Percentiles rank a stretch among this genome's conserved stretches.
phyloP scores from a whole-genome alignment of 2,797 vertebrate genomes.

The Sebastes jordani region DNA sequence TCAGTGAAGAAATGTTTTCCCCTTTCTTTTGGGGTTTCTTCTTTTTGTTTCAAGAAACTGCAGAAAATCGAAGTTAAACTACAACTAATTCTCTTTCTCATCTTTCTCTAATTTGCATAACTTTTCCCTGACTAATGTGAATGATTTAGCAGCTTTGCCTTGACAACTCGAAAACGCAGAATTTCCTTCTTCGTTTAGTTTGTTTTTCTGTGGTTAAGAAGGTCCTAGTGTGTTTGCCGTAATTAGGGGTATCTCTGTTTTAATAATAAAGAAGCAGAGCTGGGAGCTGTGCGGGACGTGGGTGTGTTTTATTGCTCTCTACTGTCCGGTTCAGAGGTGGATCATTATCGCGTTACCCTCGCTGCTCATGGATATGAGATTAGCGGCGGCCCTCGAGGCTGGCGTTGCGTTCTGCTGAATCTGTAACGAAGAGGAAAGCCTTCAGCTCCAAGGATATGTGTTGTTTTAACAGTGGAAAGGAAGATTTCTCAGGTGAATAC shows the following conservation, averaged over 20 bases:
- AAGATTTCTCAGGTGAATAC: constrained; percentile 8
- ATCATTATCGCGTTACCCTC: constrained; percentile 41
- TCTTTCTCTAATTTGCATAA: constrained; percentile 1
- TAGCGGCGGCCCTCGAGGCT: constrained; percentile 11
- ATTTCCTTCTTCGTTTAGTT: constrained; percentile 20
- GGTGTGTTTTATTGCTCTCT: constrained; percentile 48
- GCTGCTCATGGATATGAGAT: constrained; percentile 49
- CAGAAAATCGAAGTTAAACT: background rate
- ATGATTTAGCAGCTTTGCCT: constrained; percentile 22
- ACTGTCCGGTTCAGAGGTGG: constrained; percentile 40
- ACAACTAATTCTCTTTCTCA: background rate
- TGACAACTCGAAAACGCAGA: background rate
- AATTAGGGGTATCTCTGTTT: constrained; percentile 30
- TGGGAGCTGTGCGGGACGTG: constrained; percentile 20
- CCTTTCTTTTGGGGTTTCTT: background rate
- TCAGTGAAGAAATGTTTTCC: background rate
- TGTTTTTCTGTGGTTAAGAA: background rate
- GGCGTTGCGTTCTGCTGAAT: constrained; percentile 26
- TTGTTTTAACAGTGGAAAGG: constrained; percentile 3
- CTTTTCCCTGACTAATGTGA: constrained; percentile 9
- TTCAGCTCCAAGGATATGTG: background rate
- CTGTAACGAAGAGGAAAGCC: constrained; percentile 25
- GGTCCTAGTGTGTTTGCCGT: constrained; percentile 7
- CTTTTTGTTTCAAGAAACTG: background rate
- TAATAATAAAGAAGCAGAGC: constrained; percentile 39